These are phyloP conservation scores for Archips crataeganus DNA, from an alignment of 2,888 invertebrate genomes.

Conservation along the genomic window DNA sequence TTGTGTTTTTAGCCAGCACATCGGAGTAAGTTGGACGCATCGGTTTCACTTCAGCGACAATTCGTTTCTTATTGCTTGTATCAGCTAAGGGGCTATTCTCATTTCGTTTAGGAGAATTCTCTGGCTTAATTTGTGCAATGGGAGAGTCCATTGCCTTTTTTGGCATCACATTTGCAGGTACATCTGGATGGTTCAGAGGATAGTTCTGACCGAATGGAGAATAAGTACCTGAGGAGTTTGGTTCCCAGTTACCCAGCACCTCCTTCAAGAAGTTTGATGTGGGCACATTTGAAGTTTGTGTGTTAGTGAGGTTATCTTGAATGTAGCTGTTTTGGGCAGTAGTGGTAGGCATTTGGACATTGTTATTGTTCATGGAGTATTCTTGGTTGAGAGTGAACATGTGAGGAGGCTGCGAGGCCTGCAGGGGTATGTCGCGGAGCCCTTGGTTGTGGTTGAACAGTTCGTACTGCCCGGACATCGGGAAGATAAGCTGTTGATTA, in stretches of 20 bases:
- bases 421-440: conserved; percentile 68
- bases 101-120: conserved; percentile 75
- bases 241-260: conserved; percentile 90
- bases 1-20: conserved; percentile 90
- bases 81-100: conserved; percentile 81
- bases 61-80: conserved; percentile 88
- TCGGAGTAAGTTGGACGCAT: conserved; percentile 95
- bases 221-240: conserved; percentile 90
- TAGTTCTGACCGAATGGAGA: conserved; percentile 90
- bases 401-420: conserved; percentile 65
- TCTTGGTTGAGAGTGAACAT: conserved; percentile 77
- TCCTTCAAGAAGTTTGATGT: conserved; percentile 88
- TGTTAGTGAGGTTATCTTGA: conserved; percentile 61
- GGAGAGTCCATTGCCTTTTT: conserved; percentile 63
- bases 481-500: conserved; percentile 78
- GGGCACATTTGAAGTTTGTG: conserved; percentile 58
- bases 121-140: conserved; percentile 63
- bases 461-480: conserved; percentile 80
- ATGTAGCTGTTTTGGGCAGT: conserved; percentile 58
- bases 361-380: conserved; percentile 64
- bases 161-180: conserved; percentile 67
- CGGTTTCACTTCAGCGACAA: conserved; percentile 94
- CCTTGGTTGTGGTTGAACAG: conserved; percentile 76
- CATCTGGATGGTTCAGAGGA: conserved; percentile 81
- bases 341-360: conserved; percentile 60